A percentile compares a stretch with the other conserved stretches of the same genome.
Conservation (phyloP, 2,797 vertebrate genomes). For the Halcyon smyrnensis region DNA sequence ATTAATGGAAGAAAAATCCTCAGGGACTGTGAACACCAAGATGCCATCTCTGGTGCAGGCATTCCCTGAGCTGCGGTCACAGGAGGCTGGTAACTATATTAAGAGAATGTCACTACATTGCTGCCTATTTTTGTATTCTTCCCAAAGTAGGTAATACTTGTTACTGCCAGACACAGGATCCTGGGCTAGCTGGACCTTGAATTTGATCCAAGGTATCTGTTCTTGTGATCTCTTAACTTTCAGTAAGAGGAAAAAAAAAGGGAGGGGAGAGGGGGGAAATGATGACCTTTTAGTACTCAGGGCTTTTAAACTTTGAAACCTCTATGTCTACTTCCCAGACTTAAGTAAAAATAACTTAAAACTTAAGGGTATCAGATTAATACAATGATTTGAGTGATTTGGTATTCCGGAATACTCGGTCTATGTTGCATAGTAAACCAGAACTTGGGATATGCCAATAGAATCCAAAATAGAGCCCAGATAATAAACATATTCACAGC, state of each 20-base stretch:
- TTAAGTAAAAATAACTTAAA: background rate
- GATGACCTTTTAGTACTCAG: background rate
- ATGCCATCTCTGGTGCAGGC: background rate
- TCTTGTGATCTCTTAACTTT: background rate
- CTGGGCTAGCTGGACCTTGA: background rate
- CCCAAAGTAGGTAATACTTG: background rate
- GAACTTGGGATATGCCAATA: background rate
- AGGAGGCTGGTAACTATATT: background rate
- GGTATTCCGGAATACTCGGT: background rate
- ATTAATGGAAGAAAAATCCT: background rate
- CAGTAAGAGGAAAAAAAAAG: background rate
- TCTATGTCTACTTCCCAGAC: background rate
- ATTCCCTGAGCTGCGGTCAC: background rate
- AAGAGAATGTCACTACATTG: background rate
- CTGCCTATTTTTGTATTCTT: constrained; percentile 24
- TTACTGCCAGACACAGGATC: background rate
- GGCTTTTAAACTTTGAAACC: background rate
- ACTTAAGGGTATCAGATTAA: background rate
- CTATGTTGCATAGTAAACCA: background rate
- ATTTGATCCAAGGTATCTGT: constrained; percentile 7
- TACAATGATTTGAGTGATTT: background rate
- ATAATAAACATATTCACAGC: background rate
- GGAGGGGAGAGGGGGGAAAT: too few relatives aligned
- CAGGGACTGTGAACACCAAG: background rate
- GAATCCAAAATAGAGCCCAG: background rate